phyloP scores from a whole-genome alignment of 2,113 vertebrate species.

The Chionis minor region DNA sequence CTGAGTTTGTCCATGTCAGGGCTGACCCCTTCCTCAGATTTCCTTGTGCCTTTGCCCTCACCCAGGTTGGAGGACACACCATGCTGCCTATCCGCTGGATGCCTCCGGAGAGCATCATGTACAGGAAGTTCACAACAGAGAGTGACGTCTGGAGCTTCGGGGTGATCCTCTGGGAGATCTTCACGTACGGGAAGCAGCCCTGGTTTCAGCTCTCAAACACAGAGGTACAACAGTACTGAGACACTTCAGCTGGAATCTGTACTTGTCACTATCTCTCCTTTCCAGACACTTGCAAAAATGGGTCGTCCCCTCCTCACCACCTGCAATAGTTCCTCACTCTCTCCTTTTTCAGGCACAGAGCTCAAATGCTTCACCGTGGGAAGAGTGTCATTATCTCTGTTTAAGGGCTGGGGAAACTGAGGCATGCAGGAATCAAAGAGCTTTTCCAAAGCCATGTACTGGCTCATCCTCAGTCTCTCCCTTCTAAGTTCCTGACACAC shows the following conservation, averaged over 20 bases:
- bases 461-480: background rate
- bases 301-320: background rate
- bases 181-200: constrained; percentile 97
- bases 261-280: background rate
- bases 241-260: background rate
- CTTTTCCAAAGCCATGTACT: background rate
- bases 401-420: background rate
- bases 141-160: constrained; percentile 98
- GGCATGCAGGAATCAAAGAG: background rate
- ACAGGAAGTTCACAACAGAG: constrained; percentile 97
- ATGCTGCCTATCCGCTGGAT: constrained; percentile 99
- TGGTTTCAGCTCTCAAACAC: constrained; percentile 99
- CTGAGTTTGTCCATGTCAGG: background rate
- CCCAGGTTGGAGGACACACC: constrained; percentile 95
- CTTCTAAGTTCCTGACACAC: background rate
- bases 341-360: background rate
- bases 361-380: background rate
- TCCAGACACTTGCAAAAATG: background rate
- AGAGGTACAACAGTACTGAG: constrained; percentile 79
- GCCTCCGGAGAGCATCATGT: constrained; percentile 99
- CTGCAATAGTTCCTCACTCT: background rate
- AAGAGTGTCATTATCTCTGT: background rate
- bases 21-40: background rate
- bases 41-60: constrained; percentile 12
- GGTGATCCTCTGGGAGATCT: constrained; percentile 98